Evolutionary conservation across 2,888 invertebrate genomes (phyloP).

Genomic region (Germaria angustata): DNA sequence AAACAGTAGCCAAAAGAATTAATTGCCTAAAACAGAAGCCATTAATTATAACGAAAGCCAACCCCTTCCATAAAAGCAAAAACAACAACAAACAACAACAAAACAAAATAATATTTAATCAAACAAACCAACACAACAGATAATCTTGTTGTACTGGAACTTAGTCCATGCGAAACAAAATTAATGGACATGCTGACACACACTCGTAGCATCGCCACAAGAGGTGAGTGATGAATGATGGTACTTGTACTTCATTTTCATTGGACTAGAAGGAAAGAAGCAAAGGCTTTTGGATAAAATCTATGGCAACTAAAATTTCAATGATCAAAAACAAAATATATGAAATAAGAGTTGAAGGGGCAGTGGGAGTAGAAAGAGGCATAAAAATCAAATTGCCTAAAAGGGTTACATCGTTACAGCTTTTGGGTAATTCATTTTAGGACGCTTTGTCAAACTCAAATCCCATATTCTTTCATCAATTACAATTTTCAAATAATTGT

Average conservation of each 20-base stretch:
- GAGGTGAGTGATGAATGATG: conserved; percentile 49
- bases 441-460: too few species aligned
- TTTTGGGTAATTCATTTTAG: too few species aligned
- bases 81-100: not conserved
- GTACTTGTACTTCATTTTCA: conserved; percentile 23
- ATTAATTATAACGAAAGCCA: conserved; percentile 66
- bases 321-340: not conserved
- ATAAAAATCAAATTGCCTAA: not conserved
- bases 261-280: not conserved
- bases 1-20: conserved; percentile 53
- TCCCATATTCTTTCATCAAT: too few species aligned
- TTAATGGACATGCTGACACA: conserved; percentile 48
- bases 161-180: not conserved
- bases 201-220: conserved; percentile 42
- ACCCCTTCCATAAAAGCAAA: conserved; percentile 21
- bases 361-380: not conserved
- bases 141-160: not conserved
- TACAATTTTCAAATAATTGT: too few species aligned
- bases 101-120: conserved; percentile 24
- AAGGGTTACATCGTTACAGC: too few species aligned
- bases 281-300: not conserved
- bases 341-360: not conserved
- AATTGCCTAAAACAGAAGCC: conserved; percentile 67
- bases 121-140: not conserved
- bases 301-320: not conserved